A percentile compares a stretch with the other conserved stretches of the same genome.
phyloP scores from a whole-genome alignment of 2,888 invertebrate genomes.

The Cantharis flavilabris region DNA sequence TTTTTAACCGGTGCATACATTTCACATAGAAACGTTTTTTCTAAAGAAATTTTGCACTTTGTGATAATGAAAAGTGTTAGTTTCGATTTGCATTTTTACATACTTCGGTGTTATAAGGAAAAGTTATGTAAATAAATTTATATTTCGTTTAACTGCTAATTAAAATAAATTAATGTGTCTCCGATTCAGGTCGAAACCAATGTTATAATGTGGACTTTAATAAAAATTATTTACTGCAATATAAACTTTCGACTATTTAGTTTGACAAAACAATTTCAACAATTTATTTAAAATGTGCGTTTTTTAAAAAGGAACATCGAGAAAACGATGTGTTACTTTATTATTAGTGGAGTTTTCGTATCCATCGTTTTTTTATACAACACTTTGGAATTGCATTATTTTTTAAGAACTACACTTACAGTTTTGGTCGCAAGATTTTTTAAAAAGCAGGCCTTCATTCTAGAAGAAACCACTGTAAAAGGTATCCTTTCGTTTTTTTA shows the following conservation, averaged over 20 bases:
- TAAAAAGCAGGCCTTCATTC: conserved; percentile 66
- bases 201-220: background rate
- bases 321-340: conserved; percentile 34
- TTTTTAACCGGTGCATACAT: background rate
- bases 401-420: conserved; percentile 70
- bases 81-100: background rate
- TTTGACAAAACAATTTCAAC: background rate
- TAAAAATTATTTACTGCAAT: background rate
- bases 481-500: conserved; percentile 60
- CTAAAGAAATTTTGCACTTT: background rate
- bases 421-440: conserved; percentile 68
- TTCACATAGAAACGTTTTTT: background rate
- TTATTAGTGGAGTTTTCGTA: conserved; percentile 56
- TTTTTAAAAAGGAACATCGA: background rate
- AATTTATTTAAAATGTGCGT: background rate
- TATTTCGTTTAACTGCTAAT: background rate
- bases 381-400: conserved; percentile 74
- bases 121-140: background rate
- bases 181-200: background rate
- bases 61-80: background rate
- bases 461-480: conserved; percentile 69
- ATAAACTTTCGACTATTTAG: background rate
- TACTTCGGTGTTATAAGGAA: background rate
- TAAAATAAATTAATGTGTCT: background rate
- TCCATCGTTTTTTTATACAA: conserved; percentile 62